Conservation (phyloP, 2,888 invertebrate species). For the Drosophila maculinotata region DNA sequence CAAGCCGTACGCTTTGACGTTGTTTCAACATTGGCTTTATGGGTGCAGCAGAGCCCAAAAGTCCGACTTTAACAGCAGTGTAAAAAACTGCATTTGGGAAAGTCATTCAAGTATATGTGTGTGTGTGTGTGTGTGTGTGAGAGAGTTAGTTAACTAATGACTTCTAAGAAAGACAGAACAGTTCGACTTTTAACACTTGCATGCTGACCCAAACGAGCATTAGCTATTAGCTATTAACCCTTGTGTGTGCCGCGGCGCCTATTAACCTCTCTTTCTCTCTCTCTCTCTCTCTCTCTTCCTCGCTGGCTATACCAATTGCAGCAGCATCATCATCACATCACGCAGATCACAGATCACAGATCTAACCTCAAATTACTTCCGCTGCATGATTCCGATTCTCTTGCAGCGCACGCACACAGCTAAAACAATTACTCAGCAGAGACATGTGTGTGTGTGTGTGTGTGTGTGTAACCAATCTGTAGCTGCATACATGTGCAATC, state of each 20-base stretch:
- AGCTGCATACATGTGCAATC: slow-evolving; percentile 11
- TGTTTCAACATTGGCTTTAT: slow-evolving; percentile 59
- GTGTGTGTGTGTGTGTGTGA: slow-evolving; percentile 22
- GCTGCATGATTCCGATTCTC: slow-evolving; percentile 69
- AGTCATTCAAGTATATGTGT: slow-evolving; percentile 24
- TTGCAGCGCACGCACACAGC: slow-evolving; percentile 42
- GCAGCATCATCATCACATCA: slow-evolving; percentile 31
- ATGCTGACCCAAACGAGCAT: slow-evolving; percentile 38
- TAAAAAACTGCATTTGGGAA: slow-evolving; percentile 44
- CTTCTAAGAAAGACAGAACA: slow-evolving; percentile 47
- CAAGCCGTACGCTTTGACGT: slow-evolving; percentile 47
- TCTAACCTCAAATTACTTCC: slow-evolving; percentile 81
- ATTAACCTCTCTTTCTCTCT: slow-evolving; percentile 54
- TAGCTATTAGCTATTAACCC: slow-evolving; percentile 68
- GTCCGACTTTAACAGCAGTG: slow-evolving; percentile 22
- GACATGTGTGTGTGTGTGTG: slow-evolving; percentile 16
- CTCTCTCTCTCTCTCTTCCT: not conserved
- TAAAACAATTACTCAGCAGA: slow-evolving; percentile 65
- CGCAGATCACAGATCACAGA: slow-evolving; percentile 49
- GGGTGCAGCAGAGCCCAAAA: slow-evolving; percentile 62
- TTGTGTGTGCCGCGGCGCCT: slow-evolving; percentile 41
- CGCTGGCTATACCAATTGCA: slow-evolving; percentile 13
- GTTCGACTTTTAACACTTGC: slow-evolving; percentile 64
- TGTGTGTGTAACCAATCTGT: slow-evolving; percentile 58
- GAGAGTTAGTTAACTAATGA: slow-evolving; percentile 52